Base-by-base conservation (phyloP, 2,888 invertebrate species). In the Heteropelma amictum region DNA sequence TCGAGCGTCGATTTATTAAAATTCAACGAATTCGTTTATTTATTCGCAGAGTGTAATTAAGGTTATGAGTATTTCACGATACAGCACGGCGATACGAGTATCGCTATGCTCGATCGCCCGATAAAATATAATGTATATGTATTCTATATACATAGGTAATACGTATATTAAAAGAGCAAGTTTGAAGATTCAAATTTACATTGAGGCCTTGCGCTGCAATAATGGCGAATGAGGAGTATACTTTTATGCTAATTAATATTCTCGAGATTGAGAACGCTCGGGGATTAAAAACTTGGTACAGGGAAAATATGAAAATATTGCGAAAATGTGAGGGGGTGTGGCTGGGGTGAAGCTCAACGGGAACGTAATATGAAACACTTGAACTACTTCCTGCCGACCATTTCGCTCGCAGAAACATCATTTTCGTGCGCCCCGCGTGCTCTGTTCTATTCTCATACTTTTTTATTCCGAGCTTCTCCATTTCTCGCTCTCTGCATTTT, bases 291-390 rank as follows among this genome's bases (percentile, higher is more conserved):
- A 71, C 35, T 68, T 71, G 61, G 49, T 71, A 56, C 60, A 63
- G 47, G 75, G 42, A 49, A 60, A 71, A 75, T 71, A 68, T 63
- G 67, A 61, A 75, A 75, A 75, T 67, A 71, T 67, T 42, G 51
- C 10, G 54, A 30, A 63, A 71, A 67, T 61, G 33, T 26, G 14
- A 26, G 30, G 21, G 42, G 71, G 40, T 17, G 35, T 38, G 35
- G 51, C 23, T 45, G 64, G 23, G 60, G 14, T n/a, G 12, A 56
- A 21, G 58, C 70, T 53, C 70, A 49, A 71, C 63, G 47, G 42
- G 63, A 63, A 63, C 67, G 75, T 75, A 71, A 71, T 71, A 80
- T 80, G 77, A 79, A 76, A 79, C 78, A 78, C 79, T 79, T 79
- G 79, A 79, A 79, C 79, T 79, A 79, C 79, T 79, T 79, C 76